Conservation (phyloP, 2,113 vertebrate genomes). For the Stigmatopora nigra region DNA sequence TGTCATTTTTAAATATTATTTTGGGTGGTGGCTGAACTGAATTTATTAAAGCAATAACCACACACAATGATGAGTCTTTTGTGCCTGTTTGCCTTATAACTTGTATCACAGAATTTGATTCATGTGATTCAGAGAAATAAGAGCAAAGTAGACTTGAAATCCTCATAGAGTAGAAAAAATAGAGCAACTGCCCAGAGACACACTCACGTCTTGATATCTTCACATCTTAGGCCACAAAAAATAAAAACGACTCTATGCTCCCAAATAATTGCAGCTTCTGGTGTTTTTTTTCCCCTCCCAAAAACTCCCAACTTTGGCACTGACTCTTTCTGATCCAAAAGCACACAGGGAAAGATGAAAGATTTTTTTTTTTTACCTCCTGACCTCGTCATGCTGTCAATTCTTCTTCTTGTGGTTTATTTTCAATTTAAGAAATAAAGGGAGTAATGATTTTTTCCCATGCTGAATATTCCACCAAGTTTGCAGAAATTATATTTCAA, state of each 20-base stretch:
- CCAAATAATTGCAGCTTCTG: conserved; percentile 15
- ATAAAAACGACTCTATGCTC: neutral
- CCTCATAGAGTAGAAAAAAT: conserved; percentile 12
- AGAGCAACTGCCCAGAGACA: conserved; percentile 28
- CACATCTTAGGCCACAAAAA: conserved; percentile 21
- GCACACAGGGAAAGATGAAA: conserved; percentile 5
- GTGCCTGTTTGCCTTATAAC: neutral
- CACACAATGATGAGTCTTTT: conserved; percentile 12
- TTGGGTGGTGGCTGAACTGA: neutral
- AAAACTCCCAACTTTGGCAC: neutral
- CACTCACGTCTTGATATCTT: conserved; percentile 20
- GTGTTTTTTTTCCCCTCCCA: conserved; percentile 7
- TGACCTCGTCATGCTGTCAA: conserved; percentile 13
- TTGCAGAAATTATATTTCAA: conserved; percentile 43
- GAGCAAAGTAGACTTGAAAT: conserved; percentile 26
- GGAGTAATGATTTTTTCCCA: conserved; percentile 24
- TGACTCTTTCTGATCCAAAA: neutral
- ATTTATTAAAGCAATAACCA: conserved; percentile 31
- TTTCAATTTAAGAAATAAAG: conserved; percentile 45
- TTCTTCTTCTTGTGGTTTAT: conserved; percentile 25
- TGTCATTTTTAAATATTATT: conserved; percentile 26
- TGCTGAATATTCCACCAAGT: conserved; percentile 28
- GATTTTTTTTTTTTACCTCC: conserved; percentile 2
- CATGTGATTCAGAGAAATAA: conserved; percentile 42
- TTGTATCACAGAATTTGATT: conserved; percentile 48